Evolutionary conservation across 2,888 invertebrate species (phyloP), one percentile per base, ranked within the genome.

Genomic region (Hermaeophaga mercurialis): DNA sequence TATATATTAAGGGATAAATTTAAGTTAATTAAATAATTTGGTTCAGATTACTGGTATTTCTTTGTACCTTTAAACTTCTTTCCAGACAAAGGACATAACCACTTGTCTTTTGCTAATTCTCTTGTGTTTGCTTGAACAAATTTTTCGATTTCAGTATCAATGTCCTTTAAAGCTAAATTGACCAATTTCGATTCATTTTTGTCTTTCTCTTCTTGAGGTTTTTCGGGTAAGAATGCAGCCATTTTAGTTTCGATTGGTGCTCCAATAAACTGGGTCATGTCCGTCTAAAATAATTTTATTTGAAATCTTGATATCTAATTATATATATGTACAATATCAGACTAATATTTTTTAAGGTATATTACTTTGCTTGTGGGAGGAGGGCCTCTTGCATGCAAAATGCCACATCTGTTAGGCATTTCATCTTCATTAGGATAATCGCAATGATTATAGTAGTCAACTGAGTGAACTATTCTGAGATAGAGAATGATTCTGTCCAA

Each of bases 361-460:
- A 56, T 58, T 33, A 67, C 67, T 44, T 94, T 94, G 50, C 89
- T 87, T 6, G 87, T 83, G 0, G 96, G 95, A 0, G 92, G 85
- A 7, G 89, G 88, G 1, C 96, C 96, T 43, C 99, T 84, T 0
- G 96, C 96, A 73, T 99, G 99, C 84, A 99, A 92, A 66, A 99
- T 96, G 7, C 98, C 98, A 78, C 98, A 96, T 28, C 96, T 85
- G 78, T 99, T 98, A 0, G 99, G 99, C 99, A 99, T 99, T 78
- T 97, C 96, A 76, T 99, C 99, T 78, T 99, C 99, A 70, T 96
- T 96, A 0, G 97, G 96, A 79, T 99, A 99, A 74, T 99, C 98
- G 73, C 95, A 96, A 73, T 96, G 96, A 79, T 97, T 97, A 80
- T 99, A 99, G 77, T 95, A 99, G 78, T 99, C 99, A 48, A 99